Base-by-base conservation (phyloP, 2,888 invertebrate species). In the Corbicula japonica region DNA sequence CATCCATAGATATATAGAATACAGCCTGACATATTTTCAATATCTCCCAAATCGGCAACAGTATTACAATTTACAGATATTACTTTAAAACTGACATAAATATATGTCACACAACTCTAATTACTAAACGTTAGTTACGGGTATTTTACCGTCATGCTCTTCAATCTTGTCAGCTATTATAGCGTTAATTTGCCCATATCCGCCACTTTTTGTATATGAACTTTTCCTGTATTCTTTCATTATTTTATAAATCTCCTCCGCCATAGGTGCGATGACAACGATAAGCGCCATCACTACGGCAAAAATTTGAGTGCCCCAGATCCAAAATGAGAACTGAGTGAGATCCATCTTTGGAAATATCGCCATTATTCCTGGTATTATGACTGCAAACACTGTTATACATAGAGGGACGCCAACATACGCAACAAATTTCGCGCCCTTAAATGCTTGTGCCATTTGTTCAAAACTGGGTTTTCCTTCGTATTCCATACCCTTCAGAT, bases 201-300 rank as follows among this genome's bases (percentile, higher is more conserved):
- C 80, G 4, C 77, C 78, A 23, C 76, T 80, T 63, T 73, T 72
- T 35, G 79, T 79, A 54, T 76, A 76, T 21, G 83, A 77, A 72
- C 87, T 88, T 58, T 87, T 85, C 46, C 80, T 76, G 60, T 87
- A 90, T 66, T 91, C 90, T 30, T 86, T 88, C 73, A 89, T 80
- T 50, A 91, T 89, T 32, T 88, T 83, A 15, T 82, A 71, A 28
- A 91, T 87, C 73, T 91, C 91, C 69, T 91, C 91, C n/a, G 86
- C 76, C 26, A 90, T 89, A 2, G 91, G 91, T 1, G 89, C 88
- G 18, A 91, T 80, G 35, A 91, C 87, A 26, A 91, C 91, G 18
- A 91, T 87, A n/a, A 90, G 73, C 8, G 89, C 89, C 91, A 91
- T 90, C 26, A 89, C 79, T 23, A 91, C 86, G 10, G 90, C 91